These are phyloP conservation scores for Druon quercuslanigerum DNA, from an alignment of 1,140 invertebrate species.

Conservation along the genomic window DNA sequence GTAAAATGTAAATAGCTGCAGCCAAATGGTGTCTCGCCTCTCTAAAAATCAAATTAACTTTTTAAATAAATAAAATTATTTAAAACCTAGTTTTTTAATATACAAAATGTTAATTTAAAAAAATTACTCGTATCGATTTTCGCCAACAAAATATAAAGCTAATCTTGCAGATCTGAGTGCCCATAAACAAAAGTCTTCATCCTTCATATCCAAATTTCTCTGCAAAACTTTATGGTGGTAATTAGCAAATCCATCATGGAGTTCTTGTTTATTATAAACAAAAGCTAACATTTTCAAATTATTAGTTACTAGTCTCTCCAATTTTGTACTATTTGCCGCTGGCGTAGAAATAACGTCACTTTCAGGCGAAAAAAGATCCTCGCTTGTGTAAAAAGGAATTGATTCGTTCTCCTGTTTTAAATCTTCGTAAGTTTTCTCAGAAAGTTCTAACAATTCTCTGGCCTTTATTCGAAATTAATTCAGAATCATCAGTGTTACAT, in stretches of 20 bases:
- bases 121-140: too few relatives aligned
- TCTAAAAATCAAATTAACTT: conserved; percentile 40
- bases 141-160: too few relatives aligned
- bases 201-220: conserved; percentile 72
- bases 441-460: conserved; percentile 45
- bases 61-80: conserved; percentile 3
- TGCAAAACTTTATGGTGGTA: conserved; percentile 80
- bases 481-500: too few relatives aligned
- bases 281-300: conserved; percentile 75
- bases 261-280: conserved; percentile 73
- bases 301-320: conserved; percentile 73
- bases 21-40: conserved; percentile 79
- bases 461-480: conserved; percentile 39
- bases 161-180: too few relatives aligned
- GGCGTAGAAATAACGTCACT: conserved; percentile 26
- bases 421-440: conserved; percentile 41
- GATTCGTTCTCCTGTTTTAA: conserved; percentile 34
- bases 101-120: too few relatives aligned
- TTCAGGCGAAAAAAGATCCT: conserved; percentile 47
- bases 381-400: conserved; percentile 45
- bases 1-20: conserved; percentile 74
- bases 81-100: background rate
- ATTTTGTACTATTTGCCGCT: conserved; percentile 58
- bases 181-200: too few relatives aligned
- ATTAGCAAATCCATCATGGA: conserved; percentile 74